Evolutionary conservation across 2,888 invertebrate species (phyloP).

Genomic region (Mylabris sibirica): DNA sequence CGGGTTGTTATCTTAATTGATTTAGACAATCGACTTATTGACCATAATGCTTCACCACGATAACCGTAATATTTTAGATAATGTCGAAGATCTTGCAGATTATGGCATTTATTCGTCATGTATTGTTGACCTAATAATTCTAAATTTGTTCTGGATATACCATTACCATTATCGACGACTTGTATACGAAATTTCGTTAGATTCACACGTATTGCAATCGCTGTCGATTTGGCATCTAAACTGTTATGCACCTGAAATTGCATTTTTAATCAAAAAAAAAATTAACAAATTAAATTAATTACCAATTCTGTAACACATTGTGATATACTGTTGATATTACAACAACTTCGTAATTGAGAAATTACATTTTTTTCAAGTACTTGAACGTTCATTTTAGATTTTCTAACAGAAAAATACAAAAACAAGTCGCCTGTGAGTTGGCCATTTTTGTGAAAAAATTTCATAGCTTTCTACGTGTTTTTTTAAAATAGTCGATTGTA

Average conservation of each 20-base stretch:
- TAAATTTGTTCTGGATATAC: slow-evolving; percentile 68
- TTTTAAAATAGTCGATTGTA: no score
- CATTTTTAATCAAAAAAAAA: not conserved
- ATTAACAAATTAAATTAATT: slow-evolving; percentile 28
- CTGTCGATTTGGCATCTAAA: slow-evolving; percentile 73
- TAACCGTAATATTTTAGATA: slow-evolving; percentile 70
- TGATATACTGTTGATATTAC: slow-evolving; percentile 65
- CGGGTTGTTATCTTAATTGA: slow-evolving; percentile 69
- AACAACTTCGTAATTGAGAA: slow-evolving; percentile 66
- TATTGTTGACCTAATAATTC: slow-evolving; percentile 68
- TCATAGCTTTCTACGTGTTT: no score
- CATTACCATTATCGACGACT: slow-evolving; percentile 80
- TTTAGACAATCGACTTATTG: slow-evolving; percentile 67
- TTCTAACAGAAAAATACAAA: not conserved
- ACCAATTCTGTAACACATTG: slow-evolving; percentile 74
- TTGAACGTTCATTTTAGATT: slow-evolving; percentile 51
- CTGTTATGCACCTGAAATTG: slow-evolving; percentile 70
- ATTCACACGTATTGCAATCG: slow-evolving; percentile 74
- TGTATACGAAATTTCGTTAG: slow-evolving; percentile 69
- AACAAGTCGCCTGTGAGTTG: not conserved
- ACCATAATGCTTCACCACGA: slow-evolving; percentile 73
- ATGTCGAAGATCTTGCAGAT: slow-evolving; percentile 63
- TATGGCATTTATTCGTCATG: slow-evolving; percentile 71
- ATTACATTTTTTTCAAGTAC: slow-evolving; percentile 60
- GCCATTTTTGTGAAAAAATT: no score